These are phyloP conservation scores for Microctenopoma stevenorrisi DNA, from an alignment of 2,797 vertebrate genomes.

Conservation along the genomic window DNA sequence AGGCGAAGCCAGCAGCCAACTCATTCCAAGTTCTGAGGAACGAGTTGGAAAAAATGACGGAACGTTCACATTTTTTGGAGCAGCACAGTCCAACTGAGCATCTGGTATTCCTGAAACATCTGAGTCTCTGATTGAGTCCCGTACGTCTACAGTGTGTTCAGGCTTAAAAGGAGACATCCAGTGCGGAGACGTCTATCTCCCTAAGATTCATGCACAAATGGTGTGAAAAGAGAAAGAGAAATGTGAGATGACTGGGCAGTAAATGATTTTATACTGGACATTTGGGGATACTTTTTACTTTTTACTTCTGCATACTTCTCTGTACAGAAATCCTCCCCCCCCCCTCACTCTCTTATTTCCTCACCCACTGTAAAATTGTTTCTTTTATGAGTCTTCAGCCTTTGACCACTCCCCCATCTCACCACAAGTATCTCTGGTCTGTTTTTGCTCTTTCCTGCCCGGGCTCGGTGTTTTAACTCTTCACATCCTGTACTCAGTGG, in stretches of 20 bases:
- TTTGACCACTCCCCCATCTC: slow-evolving; percentile 74
- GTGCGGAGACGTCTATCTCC: not conserved
- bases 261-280: slow-evolving; percentile 25
- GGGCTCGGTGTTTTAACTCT: slow-evolving; percentile 46
- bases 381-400: slow-evolving; percentile 75
- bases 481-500: slow-evolving; percentile 2
- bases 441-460: slow-evolving; percentile 68
- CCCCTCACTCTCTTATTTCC: slow-evolving; percentile 45
- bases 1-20: slow-evolving; percentile 35
- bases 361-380: slow-evolving; percentile 74
- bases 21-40: slow-evolving; percentile 44
- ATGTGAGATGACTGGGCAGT: slow-evolving; percentile 3
- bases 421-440: slow-evolving; percentile 83
- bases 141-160: not conserved
- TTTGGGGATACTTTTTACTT: slow-evolving; percentile 27
- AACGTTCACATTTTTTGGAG: slow-evolving; percentile 60
- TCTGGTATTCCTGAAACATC: slow-evolving; percentile 75
- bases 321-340: slow-evolving; percentile 5
- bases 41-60: slow-evolving; percentile 71
- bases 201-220: slow-evolving; percentile 9
- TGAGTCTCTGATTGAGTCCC: slow-evolving; percentile 16
- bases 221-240: not conserved
- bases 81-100: slow-evolving; percentile 60
- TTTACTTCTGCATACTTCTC: slow-evolving; percentile 26
- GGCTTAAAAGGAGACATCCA: not conserved